phyloP scores from a whole-genome alignment of 2,113 vertebrate species.

The Girardinichthys multiradiatus region DNA sequence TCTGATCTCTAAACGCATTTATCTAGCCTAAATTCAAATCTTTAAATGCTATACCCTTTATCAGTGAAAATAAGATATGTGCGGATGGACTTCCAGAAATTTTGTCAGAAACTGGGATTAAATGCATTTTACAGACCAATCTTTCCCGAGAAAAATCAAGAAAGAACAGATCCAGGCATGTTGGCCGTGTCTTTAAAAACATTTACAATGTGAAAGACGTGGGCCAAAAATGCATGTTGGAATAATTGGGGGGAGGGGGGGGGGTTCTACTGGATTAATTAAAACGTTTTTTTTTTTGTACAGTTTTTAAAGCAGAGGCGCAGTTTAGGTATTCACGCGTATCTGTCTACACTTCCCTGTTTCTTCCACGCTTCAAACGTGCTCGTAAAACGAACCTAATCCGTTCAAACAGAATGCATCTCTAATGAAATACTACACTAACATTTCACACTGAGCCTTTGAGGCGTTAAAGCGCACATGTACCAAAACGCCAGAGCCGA shows the following conservation, averaged over 20 bases:
- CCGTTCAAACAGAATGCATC: neutral
- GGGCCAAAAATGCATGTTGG: too few relatives aligned
- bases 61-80: neutral
- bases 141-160: too few relatives aligned
- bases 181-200: too few relatives aligned
- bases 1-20: too few relatives aligned
- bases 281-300: too few relatives aligned
- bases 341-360: neutral
- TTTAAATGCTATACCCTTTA: too few relatives aligned
- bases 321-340: too few relatives aligned
- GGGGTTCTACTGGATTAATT: too few relatives aligned
- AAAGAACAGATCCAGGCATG: neutral
- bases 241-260: too few relatives aligned
- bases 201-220: too few relatives aligned
- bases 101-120: neutral
- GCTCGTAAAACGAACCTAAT: neutral
- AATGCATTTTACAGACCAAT: neutral
- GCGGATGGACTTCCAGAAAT: neutral
- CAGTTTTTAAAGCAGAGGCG: too few relatives aligned
- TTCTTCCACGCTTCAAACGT: neutral
- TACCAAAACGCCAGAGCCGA: neutral
- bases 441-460: neutral
- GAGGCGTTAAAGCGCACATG: constrained; percentile 14
- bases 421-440: neutral
- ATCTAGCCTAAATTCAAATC: too few relatives aligned